Evolutionary conservation across 1,140 invertebrate species (phyloP).

Genomic region (Pygmarrhopalites habei): DNA sequence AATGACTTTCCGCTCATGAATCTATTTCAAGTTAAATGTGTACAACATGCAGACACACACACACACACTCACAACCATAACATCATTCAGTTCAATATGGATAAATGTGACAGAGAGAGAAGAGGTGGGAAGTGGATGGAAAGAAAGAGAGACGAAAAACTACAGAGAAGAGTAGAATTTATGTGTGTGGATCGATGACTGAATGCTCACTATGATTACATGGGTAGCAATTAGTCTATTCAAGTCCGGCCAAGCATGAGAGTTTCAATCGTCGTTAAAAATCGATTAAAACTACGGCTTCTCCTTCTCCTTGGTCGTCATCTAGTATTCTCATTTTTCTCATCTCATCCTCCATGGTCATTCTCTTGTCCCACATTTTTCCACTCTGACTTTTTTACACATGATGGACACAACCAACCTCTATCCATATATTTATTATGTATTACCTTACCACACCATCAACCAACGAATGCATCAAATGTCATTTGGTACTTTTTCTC

Average conservation of each 20-base stretch:
- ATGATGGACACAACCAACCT: too few relatives aligned
- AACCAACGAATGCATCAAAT: too few relatives aligned
- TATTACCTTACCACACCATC: too few relatives aligned
- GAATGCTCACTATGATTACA: conserved; percentile 17
- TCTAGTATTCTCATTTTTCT: background rate
- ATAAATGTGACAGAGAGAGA: too few relatives aligned
- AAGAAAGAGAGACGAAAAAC: too few relatives aligned
- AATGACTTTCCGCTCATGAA: conserved; percentile 8
- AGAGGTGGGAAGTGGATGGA: too few relatives aligned
- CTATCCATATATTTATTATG: too few relatives aligned
- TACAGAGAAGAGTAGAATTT: background rate
- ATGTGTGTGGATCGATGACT: background rate
- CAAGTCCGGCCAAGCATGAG: conserved; percentile 15
- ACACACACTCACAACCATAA: too few relatives aligned
- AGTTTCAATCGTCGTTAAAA: conserved; percentile 33
- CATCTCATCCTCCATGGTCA: background rate
- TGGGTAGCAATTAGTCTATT: conserved; percentile 31
- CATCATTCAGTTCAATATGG: too few relatives aligned
- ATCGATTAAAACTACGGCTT: conserved; percentile 25
- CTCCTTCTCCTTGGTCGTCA: background rate
- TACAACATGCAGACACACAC: too few relatives aligned
- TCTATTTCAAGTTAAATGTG: background rate
- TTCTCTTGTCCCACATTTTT: background rate
- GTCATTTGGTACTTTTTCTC: too few relatives aligned
- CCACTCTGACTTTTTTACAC: too few relatives aligned